Conservation (phyloP, 2,888 invertebrate species). For the Flexamia atlantica region DNA sequence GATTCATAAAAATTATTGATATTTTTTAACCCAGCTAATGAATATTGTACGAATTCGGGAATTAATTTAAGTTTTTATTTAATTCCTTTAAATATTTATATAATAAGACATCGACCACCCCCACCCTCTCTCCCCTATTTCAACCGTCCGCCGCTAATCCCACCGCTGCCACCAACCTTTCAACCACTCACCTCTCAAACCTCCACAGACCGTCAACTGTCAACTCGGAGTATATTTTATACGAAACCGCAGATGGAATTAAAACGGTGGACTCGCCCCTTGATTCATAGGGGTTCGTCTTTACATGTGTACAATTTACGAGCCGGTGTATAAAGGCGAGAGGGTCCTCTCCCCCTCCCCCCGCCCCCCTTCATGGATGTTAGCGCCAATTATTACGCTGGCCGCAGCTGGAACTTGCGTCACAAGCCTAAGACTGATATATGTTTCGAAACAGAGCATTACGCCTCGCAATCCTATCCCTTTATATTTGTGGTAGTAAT, state of each 20-base stretch:
- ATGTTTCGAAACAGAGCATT: conserved; percentile 49
- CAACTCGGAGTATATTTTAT: conserved; percentile 48
- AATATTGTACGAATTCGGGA: too few relatives aligned
- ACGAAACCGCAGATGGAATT: conserved; percentile 48
- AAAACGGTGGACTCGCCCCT: conserved; percentile 43
- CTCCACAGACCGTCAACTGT: neutral
- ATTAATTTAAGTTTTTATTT: too few relatives aligned
- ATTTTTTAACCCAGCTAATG: too few relatives aligned
- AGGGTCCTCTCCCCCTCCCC: conserved; percentile 23
- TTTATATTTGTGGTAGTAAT: conserved; percentile 52
- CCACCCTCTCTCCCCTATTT: too few relatives aligned
- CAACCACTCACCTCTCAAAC: neutral
- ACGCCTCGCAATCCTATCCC: conserved; percentile 43
- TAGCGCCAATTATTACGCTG: conserved; percentile 48
- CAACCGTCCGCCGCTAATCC: neutral
- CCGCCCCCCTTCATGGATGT: conserved; percentile 21
- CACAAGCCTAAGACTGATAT: conserved; percentile 41
- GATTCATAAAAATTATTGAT: too few relatives aligned
- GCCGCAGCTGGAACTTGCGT: conserved; percentile 30
- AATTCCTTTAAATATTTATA: too few relatives aligned
- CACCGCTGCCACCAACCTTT: neutral
- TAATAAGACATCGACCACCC: neutral
- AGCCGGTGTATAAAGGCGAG: conserved; percentile 44
- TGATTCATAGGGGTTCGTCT: conserved; percentile 51
- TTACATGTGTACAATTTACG: conserved; percentile 54